Evolutionary conservation across 2,113 vertebrate species (phyloP).

Genomic region (Lasiurus borealis): DNA sequence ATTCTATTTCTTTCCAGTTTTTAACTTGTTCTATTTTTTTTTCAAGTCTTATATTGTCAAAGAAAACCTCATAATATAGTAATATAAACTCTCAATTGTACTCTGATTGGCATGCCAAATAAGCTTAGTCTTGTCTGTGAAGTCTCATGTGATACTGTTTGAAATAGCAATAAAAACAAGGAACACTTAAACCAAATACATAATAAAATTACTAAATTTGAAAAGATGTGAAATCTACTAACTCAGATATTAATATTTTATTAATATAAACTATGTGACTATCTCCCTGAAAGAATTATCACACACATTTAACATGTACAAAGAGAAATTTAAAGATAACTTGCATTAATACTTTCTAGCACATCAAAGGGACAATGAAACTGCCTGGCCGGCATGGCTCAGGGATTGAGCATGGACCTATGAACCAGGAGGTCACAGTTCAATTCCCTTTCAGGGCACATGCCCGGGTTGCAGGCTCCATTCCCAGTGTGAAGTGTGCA

Average conservation of each 20-base stretch:
- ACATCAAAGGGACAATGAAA: conserved; percentile 1
- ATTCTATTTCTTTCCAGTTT: neutral
- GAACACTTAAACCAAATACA: neutral
- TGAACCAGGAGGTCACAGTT: too few relatives aligned
- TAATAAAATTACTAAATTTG: neutral
- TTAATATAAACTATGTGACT: conserved; percentile 5
- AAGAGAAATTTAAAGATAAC: neutral
- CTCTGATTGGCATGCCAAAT: neutral
- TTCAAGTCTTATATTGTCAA: conserved; percentile 16
- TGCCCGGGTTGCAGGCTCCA: too few relatives aligned
- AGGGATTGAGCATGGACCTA: too few relatives aligned
- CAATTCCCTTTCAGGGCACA: too few relatives aligned
- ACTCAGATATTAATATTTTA: neutral
- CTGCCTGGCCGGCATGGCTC: too few relatives aligned
- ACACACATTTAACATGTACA: neutral
- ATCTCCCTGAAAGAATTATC: neutral
- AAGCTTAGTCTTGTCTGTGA: conserved; percentile 30
- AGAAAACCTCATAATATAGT: neutral
- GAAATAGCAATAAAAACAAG: conserved; percentile 57
- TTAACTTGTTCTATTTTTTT: neutral
- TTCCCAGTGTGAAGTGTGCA: too few relatives aligned
- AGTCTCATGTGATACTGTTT: neutral
- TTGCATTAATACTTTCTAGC: neutral
- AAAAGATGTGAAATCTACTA: neutral
- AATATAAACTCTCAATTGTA: neutral